Conservation (phyloP, 2,797 vertebrate species). For the Cyclopterus lumpus region DNA sequence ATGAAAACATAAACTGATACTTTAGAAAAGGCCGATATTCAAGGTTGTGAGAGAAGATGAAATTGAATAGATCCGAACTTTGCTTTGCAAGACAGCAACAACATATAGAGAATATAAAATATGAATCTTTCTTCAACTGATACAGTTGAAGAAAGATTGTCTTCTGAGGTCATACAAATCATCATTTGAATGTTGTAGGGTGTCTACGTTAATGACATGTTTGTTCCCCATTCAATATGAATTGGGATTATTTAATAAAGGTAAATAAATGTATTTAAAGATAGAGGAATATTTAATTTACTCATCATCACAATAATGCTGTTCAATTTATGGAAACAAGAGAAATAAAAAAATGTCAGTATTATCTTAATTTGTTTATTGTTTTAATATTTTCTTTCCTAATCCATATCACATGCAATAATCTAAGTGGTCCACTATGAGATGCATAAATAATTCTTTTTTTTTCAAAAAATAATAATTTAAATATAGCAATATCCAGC, state of each 20-base stretch:
- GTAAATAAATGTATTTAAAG: background rate
- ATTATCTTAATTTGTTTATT: background rate
- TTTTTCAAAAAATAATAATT: background rate
- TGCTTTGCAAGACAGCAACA: background rate
- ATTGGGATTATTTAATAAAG: background rate
- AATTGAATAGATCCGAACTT: conserved; percentile 28
- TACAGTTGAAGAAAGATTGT: background rate
- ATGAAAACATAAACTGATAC: conserved; percentile 30
- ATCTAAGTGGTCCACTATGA: background rate
- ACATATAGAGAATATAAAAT: background rate
- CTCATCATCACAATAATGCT: background rate
- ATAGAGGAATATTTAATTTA: background rate
- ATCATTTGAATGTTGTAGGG: background rate
- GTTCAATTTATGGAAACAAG: background rate
- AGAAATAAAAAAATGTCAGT: background rate
- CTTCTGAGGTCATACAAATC: background rate
- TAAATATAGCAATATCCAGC: background rate
- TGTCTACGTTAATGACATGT: background rate
- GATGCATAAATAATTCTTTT: background rate
- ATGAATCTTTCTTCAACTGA: background rate
- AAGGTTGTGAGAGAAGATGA: conserved; percentile 21
- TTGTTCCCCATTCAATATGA: background rate
- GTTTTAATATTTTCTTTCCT: background rate
- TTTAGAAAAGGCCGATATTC: background rate
- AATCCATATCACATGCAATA: background rate